Base-by-base conservation (phyloP, 2,888 invertebrate species). In the Lepidochitona cinerea region DNA sequence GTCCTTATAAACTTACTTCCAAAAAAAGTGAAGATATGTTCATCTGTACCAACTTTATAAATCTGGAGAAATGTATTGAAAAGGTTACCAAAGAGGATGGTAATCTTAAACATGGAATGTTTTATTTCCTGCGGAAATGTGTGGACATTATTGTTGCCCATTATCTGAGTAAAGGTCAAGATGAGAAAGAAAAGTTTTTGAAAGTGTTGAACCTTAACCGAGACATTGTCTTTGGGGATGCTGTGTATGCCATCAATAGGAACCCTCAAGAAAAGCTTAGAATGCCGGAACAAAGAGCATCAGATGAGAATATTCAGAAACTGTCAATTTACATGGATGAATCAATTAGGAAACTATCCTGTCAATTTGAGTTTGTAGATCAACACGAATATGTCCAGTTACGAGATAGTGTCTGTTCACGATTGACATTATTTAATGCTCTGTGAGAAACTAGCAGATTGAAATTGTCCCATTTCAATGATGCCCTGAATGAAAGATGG, bases 401-500 rank as follows among this genome's bases (percentile, higher is more conserved):
- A 14, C 52, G 73, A 12, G 71, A 79, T 52, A 36, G 53, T 14
- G 36, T 79, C 26, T 74, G 73, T 35, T 67, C 64, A 23, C 32
- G 75, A 52, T 53, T 79, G 9, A 75, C 76, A 14, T n/a, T 77
- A 29, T 77, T 77, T 66, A 79, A 79, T 71, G 79, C 74, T 3
- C 64, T 74, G 49, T 68, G 77, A 37, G 79, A 75, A 36, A 77
- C 77, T 14, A 71, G 79, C 37, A 65, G 75, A 33, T 36, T 79
- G 37, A 70, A 71, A 52, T 26, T 77, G 12, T 26, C 32, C 3
- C 72, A 78, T 12, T 73, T 36, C 59, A 6, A 41, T 6, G 70
- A 75, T 69, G 71, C 68, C 2, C 32, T 32, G 23, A 6, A 41
- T 29, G 70, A 29, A 12, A 65, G 32, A 67, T 79, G 79, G 79